Base-by-base conservation (phyloP, 2,113 vertebrate genomes). In the Gallinago paraguaiae region DNA sequence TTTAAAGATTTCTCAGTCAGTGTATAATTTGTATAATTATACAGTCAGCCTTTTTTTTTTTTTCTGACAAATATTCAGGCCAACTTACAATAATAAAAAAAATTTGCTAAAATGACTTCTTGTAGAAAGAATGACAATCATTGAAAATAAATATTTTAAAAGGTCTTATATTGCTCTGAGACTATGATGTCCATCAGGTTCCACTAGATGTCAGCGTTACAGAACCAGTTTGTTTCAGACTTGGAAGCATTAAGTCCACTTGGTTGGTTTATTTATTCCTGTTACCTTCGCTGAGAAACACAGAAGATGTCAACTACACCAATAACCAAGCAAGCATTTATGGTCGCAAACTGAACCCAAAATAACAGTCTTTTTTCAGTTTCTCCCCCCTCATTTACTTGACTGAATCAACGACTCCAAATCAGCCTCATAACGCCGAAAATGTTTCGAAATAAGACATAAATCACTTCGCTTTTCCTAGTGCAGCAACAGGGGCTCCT, bases 351-450 rank as follows among this genome's bases (percentile, higher is more conserved):
- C 69, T 54, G 76, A 87, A 87, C 89, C 95, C 90, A 59, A 94
- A 97, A 63, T 90, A 97, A 97, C 97, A 94, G 79, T 95, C 94
- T 92, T 48, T 37, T 65, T 95, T 95, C 56, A 92, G 72, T 43
- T 35, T 19, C 0, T 9, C 16, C 53, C 25, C 17, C 12, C 13
- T 71, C 83, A 60, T 92, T 86, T 5, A 43, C 46, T 57, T 16
- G 39, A 60, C 80, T 64, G 82, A 93, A 71, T 10, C 28, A 88
- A 80, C 18, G 96, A 89, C 93, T 54, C 45, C 82, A n/a, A 79
- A 45, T 69, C 95, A 86, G 92, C 39, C 92, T 81, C 46, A 5
- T 6, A 60, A 41, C 4, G 69, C 75, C 61, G 41, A 76, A 84
- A 85, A 71, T 9, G 75, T 54, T 56, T 70, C 5, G 1, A 86